Evolutionary conservation across 1,140 invertebrate species (phyloP).

Genomic region (Chrysopa pallens): DNA sequence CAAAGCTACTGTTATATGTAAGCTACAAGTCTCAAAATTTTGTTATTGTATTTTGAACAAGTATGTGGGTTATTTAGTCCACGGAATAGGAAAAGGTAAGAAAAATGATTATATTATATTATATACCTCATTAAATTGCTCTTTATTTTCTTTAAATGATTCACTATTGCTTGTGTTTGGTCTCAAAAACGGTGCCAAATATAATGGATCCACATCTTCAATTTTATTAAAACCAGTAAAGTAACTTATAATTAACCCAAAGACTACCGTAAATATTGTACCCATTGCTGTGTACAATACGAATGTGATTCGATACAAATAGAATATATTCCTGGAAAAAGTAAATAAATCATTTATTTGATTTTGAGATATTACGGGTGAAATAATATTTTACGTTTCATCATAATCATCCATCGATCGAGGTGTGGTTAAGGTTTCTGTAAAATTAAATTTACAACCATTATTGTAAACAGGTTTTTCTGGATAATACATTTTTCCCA

Average conservation of each 20-base stretch:
- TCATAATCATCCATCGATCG: too few relatives aligned
- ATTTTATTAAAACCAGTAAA: conserved; percentile 17
- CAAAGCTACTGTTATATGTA: too few relatives aligned
- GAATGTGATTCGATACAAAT: conserved; percentile 21
- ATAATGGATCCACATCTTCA: not conserved
- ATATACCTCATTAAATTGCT: too few relatives aligned
- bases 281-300: conserved; percentile 28
- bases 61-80: too few relatives aligned
- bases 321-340: not conserved
- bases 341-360: too few relatives aligned
- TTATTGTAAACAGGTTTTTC: not conserved
- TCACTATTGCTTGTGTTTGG: not conserved
- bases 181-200: not conserved
- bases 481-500: not conserved
- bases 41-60: too few relatives aligned
- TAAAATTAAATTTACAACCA: not conserved
- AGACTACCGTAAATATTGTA: conserved; percentile 17
- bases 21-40: too few relatives aligned
- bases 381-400: too few relatives aligned
- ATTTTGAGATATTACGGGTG: too few relatives aligned
- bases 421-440: not conserved
- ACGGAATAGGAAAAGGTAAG: too few relatives aligned
- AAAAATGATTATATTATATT: too few relatives aligned
- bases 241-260: conserved; percentile 25
- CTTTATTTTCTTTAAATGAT: too few relatives aligned